Evolutionary conservation across 2,113 vertebrate species (phyloP).

Genomic region (Epinephelus lanceolatus): DNA sequence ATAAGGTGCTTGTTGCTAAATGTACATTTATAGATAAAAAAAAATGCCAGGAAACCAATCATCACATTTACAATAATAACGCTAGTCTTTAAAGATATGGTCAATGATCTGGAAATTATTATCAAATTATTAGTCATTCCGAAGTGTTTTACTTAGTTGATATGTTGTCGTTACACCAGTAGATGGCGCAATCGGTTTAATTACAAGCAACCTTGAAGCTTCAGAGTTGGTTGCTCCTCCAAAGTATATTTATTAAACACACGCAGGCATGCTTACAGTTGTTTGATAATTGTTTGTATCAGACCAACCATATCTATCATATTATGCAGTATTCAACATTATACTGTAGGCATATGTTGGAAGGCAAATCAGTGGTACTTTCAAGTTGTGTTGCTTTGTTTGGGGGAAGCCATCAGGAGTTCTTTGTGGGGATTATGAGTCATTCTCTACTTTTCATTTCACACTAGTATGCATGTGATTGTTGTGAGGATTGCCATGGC

Average conservation of each 20-base stretch:
- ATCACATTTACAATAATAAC: no score
- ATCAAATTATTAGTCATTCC: not conserved
- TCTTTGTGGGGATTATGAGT: not conserved
- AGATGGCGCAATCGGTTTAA: conserved; percentile 35
- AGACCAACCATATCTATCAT: not conserved
- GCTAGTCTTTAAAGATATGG: no score
- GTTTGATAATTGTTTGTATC: not conserved
- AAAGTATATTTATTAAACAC: not conserved
- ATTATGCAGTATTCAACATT: not conserved
- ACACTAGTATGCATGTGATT: not conserved
- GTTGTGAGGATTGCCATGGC: conserved; percentile 52
- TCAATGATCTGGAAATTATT: no score
- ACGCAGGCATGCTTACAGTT: not conserved
- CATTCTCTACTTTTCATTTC: not conserved
- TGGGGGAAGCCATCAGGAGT: not conserved
- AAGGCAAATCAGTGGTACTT: not conserved
- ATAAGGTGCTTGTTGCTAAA: no score
- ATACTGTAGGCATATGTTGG: not conserved
- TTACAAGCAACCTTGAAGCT: not conserved
- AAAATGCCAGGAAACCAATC: no score
- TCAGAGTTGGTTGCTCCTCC: not conserved
- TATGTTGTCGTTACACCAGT: not conserved
- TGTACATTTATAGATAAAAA: no score
- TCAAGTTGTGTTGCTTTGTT: not conserved
- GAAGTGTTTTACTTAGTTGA: not conserved